Evolutionary conservation across 2,113 vertebrate species (phyloP).

Genomic region (Andinoacara biseriatus): DNA sequence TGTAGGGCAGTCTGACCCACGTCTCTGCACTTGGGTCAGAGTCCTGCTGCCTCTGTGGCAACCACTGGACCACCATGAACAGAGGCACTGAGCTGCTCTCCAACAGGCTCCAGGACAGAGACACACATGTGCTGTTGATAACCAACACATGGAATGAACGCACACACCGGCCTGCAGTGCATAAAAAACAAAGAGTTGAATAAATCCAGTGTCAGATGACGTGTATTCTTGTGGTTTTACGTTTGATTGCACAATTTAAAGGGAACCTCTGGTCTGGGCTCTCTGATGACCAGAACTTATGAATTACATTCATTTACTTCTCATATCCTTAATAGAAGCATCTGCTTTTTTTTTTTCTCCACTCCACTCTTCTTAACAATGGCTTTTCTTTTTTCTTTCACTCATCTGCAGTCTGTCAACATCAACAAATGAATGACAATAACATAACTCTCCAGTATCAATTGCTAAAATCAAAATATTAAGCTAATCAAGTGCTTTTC

Average conservation of each 20-base stretch:
- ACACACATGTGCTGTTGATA: slow-evolving; percentile 87
- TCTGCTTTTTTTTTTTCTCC: not conserved
- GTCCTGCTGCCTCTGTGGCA: slow-evolving; percentile 64
- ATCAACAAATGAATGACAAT: not conserved
- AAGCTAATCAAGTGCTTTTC: not conserved
- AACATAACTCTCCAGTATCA: not conserved
- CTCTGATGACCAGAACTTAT: not conserved
- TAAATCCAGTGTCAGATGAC: not conserved
- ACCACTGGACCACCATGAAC: slow-evolving; percentile 90
- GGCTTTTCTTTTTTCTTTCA: not conserved
- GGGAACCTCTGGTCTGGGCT: not conserved
- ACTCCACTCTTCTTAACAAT: not conserved
- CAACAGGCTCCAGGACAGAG: slow-evolving; percentile 84
- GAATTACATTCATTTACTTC: not conserved
- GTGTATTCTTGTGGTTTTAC: too few relatives aligned
- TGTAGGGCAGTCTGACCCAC: slow-evolving; percentile 84
- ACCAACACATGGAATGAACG: slow-evolving; percentile 76
- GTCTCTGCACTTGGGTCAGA: slow-evolving; percentile 66
- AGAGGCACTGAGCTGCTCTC: slow-evolving; percentile 66
- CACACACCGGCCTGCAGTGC: slow-evolving; percentile 80
- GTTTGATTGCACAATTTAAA: too few relatives aligned
- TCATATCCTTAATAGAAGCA: not conserved
- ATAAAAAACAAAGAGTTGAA: not conserved
- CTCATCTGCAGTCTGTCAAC: not conserved
- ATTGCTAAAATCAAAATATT: not conserved